These are phyloP conservation scores for Melanostoma mellinum DNA, from an alignment of 2,888 invertebrate genomes.

Conservation along the genomic window DNA sequence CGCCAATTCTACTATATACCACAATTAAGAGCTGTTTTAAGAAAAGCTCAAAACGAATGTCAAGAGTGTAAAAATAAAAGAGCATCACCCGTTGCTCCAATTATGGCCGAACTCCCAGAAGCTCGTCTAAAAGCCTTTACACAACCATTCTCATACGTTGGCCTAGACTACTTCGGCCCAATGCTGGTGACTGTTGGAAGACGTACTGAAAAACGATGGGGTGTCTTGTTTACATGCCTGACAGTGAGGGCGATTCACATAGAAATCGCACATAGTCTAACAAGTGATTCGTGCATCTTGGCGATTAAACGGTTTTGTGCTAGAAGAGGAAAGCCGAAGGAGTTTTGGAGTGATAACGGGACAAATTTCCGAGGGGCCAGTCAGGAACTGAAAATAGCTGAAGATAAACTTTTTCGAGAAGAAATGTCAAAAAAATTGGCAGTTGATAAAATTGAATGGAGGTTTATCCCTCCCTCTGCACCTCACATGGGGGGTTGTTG, in stretches of 20 bases:
- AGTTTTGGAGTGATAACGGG: constrained; percentile 61
- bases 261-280: constrained; percentile 39
- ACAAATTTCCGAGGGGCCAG: constrained; percentile 59
- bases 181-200: constrained; percentile 38
- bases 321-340: constrained; percentile 35
- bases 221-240: constrained; percentile 66
- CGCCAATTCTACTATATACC: too few species aligned
- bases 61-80: neutral
- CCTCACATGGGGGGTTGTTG: too few species aligned
- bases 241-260: constrained; percentile 52
- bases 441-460: too few species aligned
- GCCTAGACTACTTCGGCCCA: constrained; percentile 58
- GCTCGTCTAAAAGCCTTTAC: constrained; percentile 22
- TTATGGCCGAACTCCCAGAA: neutral
- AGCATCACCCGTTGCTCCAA: neutral
- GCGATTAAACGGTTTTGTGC: constrained; percentile 47
- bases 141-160: constrained; percentile 31
- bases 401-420: too few species aligned
- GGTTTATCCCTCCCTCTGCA: too few species aligned
- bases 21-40: too few species aligned
- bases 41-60: neutral
- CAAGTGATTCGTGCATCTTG: constrained; percentile 55
- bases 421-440: too few species aligned
- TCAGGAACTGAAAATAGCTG: too few species aligned
- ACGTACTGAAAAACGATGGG: constrained; percentile 17